Conservation (phyloP, 2,113 vertebrate genomes). For the Beaufortia kweichowensis region DNA sequence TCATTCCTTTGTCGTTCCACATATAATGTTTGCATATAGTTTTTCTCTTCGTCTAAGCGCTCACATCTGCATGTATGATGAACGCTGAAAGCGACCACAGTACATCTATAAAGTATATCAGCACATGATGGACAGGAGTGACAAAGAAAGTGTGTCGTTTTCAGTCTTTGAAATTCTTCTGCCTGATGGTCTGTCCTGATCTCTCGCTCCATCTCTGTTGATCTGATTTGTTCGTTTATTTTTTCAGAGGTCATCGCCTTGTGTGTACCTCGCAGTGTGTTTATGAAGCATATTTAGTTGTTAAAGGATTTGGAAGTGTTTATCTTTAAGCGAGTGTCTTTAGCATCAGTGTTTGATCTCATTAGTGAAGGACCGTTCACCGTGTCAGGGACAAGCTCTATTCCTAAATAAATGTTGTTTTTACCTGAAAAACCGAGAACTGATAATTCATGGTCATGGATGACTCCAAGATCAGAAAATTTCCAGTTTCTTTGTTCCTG, state of each 20-base stretch:
- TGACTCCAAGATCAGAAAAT: neutral
- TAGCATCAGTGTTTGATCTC: conserved; percentile 14
- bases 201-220: conserved; percentile 31
- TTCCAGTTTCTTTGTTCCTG: neutral
- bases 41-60: too few relatives aligned
- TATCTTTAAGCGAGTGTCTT: neutral
- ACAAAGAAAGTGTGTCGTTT: conserved; percentile 31
- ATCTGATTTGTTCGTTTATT: conserved; percentile 35
- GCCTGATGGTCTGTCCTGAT: conserved; percentile 46
- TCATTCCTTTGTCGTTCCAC: neutral
- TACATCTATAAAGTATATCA: conserved; percentile 15
- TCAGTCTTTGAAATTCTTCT: conserved; percentile 37
- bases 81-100: neutral
- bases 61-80: neutral
- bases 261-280: neutral
- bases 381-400: neutral
- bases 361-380: neutral
- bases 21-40: too few relatives aligned
- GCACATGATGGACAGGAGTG: conserved; percentile 31
- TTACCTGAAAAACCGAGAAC: neutral
- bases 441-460: neutral
- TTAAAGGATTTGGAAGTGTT: neutral
- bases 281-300: conserved; percentile 27
- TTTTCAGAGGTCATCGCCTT: conserved; percentile 22
- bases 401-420: neutral